Evolutionary conservation across 2,113 vertebrate genomes (phyloP).

Genomic region (Hemicordylus capensis): DNA sequence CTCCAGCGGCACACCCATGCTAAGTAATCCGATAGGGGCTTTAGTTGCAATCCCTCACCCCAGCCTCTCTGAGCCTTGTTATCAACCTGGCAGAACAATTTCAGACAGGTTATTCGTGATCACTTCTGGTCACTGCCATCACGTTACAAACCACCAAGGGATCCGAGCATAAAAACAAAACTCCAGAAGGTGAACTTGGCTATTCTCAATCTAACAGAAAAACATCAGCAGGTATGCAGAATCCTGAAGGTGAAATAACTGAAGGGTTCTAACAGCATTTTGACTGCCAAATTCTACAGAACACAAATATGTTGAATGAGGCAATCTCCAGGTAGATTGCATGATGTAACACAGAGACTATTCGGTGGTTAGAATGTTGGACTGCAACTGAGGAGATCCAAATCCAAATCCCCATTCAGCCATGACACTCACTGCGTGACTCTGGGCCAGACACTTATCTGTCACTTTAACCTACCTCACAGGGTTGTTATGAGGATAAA

Average conservation of each 20-base stretch:
- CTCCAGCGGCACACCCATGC: not conserved
- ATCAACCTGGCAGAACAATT: not conserved
- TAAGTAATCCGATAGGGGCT: slow-evolving; percentile 2
- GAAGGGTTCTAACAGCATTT: not conserved
- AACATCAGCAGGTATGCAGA: not conserved
- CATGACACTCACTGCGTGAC: no score
- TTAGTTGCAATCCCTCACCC: not conserved
- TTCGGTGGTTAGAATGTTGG: no score
- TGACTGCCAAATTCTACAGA: not conserved
- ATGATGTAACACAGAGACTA: not conserved
- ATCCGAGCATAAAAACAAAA: not conserved
- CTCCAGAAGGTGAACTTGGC: rapidly evolving
- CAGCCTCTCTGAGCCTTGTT: rapidly evolving
- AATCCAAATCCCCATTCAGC: no score
- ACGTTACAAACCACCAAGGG: not conserved
- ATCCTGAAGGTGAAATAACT: rapidly evolving
- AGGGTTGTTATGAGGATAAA: no score
- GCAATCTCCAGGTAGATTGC: not conserved
- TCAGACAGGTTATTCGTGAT: rapidly evolving
- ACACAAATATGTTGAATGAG: not conserved
- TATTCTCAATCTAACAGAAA: rapidly evolving
- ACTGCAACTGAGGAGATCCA: no score
- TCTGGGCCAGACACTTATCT: no score
- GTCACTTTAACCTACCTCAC: no score
- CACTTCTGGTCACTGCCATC: not conserved